Percentiles rank a stretch among this genome's conserved stretches.
Conservation (phyloP, 2,113 vertebrate species). For the Motacilla tschutschensis region DNA sequence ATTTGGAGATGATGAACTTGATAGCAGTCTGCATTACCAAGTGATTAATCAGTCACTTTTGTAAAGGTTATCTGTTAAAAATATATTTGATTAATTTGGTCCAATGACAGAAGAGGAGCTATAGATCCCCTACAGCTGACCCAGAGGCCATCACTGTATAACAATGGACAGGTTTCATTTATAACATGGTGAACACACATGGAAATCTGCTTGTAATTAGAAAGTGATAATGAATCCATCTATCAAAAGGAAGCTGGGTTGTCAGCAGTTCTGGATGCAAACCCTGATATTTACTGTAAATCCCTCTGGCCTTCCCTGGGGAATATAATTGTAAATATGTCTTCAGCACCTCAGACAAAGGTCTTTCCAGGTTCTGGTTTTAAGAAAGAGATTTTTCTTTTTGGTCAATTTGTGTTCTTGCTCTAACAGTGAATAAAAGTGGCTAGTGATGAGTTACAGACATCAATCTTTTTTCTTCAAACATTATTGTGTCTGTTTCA, state of each 20-base stretch:
- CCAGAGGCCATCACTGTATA: constrained; percentile 42
- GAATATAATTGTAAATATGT: not conserved
- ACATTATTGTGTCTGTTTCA: constrained; percentile 19
- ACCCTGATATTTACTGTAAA: constrained; percentile 42
- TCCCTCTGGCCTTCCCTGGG: not conserved
- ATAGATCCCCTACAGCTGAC: constrained; percentile 61
- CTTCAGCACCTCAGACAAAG: not conserved
- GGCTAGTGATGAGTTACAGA: constrained; percentile 22
- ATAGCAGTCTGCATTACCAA: constrained; percentile 17
- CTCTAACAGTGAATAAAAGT: constrained; percentile 11
- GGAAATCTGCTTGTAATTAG: constrained; percentile 87
- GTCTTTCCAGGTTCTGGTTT: not conserved
- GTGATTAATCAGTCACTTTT: constrained; percentile 49
- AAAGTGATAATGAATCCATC: constrained; percentile 84
- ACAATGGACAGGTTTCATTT: constrained; percentile 67
- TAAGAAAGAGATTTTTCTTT: constrained; percentile 11
- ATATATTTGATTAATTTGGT: constrained; percentile 73
- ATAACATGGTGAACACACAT: constrained; percentile 80
- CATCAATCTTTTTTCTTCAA: constrained; percentile 37
- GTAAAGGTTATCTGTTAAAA: constrained; percentile 59
- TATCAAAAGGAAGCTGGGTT: constrained; percentile 76
- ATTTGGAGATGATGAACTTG: constrained; percentile 32
- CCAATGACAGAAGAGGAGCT: constrained; percentile 73
- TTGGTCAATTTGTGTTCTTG: not conserved
- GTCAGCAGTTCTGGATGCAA: constrained; percentile 50